Conservation (phyloP, 1,140 invertebrate genomes). For the Papilio polyxenes region DNA sequence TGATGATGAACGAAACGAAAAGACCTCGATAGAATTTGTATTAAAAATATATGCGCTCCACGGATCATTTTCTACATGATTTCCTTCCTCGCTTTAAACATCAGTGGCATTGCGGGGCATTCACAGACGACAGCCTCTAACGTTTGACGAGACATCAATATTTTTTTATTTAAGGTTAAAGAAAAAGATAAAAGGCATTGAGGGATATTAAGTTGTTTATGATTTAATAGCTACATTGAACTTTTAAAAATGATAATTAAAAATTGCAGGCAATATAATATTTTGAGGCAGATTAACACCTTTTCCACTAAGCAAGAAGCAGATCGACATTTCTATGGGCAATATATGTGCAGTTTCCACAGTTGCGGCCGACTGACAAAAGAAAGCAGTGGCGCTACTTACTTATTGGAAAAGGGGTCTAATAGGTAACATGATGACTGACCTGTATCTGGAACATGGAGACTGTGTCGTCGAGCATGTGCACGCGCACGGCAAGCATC, state of each 20-base stretch:
- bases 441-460: conserved; percentile 96
- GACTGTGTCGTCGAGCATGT: conserved; percentile 93
- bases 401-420: background rate
- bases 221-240: too few species aligned
- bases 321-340: background rate
- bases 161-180: background rate
- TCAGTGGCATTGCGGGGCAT: background rate
- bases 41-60: background rate
- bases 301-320: background rate
- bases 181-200: background rate
- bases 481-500: conserved; percentile 91
- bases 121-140: background rate
- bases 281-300: too few species aligned
- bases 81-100: background rate
- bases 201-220: background rate
- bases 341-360: too few species aligned
- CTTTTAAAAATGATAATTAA: too few species aligned
- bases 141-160: background rate
- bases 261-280: too few species aligned
- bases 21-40: background rate
- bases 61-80: background rate
- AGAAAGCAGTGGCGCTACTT: background rate
- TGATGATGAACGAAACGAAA: background rate
- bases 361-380: too few species aligned
- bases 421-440: conserved; percentile 52